Base-by-base conservation (phyloP, 2,113 vertebrate genomes). In the Chroicocephalus ridibundus region DNA sequence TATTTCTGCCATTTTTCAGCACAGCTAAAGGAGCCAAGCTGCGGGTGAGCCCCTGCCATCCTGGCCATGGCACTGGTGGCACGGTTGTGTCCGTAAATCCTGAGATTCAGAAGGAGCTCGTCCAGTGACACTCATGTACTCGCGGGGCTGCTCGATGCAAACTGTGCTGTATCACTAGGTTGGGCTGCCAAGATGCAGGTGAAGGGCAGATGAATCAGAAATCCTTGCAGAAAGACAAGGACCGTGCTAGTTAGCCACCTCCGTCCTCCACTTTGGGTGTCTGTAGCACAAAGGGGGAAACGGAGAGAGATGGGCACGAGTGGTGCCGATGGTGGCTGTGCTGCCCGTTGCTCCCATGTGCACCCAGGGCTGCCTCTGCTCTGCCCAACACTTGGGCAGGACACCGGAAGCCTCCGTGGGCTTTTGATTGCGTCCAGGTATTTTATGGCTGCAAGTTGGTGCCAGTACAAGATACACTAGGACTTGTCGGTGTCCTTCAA, bases 301-400 rank as follows among this genome's bases (percentile, higher is more conserved):
- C 68, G 10, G 19, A 42, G 64, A 69, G 51, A 34, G 25, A 5
- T 1, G 14, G 70, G 65, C 9, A n/a, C 0, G 2, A 26, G 66
- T 0, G 1, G 61, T 42, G 7, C n/a, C 8, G 1, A 7, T 9
- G 1, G 0, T 47, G 70, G 32, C 34, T 70, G 21, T 38, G 69
- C 46, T 62, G 40, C 27, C 42, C 1, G 0, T 1, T 44, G 17
- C 25, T n/a, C 10, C 19, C 8, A 0, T 6, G 16, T 0, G 0
- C 8, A 11, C 57, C 21, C n/a, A 60, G 42, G 47, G 32, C 57
- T 54, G 12, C 3, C 6, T 22, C 34, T 79, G 47, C 72, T 80
- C 77, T 86, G 72, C 29, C 58, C 9, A 4, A 25, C 19, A 52
- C 47, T 52, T 49, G 76, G 31, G 8, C 4, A 18, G 68, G 78